Conservation (phyloP, 2,797 vertebrate genomes). For the Rhincodon typus region DNA sequence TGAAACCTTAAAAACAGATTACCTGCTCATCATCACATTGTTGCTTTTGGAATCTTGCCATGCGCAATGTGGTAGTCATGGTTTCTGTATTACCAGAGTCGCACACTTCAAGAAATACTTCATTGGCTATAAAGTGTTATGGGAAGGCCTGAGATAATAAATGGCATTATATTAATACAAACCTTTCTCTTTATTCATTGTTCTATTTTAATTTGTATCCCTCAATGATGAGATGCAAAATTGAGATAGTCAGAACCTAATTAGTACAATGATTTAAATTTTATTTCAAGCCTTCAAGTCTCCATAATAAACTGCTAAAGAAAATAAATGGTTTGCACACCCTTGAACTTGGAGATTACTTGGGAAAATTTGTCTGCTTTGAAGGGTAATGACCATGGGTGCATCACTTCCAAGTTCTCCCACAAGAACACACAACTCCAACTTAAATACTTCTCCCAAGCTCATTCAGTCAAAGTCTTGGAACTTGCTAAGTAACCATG, state of each 20-base stretch:
- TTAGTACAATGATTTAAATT: not conserved
- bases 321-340: not conserved
- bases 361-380: not conserved
- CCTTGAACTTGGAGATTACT: not conserved
- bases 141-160: too few species aligned
- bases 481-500: not conserved
- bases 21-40: too few species aligned
- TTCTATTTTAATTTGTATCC: not conserved
- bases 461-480: not conserved
- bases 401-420: not conserved
- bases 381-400: not conserved
- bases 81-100: too few species aligned
- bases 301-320: not conserved
- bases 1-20: too few species aligned
- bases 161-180: too few species aligned
- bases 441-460: not conserved
- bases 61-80: too few species aligned
- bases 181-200: too few species aligned
- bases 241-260: too few species aligned
- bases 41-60: too few species aligned
- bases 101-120: too few species aligned
- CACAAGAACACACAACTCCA: not conserved
- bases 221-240: not conserved
- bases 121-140: too few species aligned
- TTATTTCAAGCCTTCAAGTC: not conserved